Conservation (phyloP, 2,888 invertebrate genomes). For the Eretmocerus hayati region DNA sequence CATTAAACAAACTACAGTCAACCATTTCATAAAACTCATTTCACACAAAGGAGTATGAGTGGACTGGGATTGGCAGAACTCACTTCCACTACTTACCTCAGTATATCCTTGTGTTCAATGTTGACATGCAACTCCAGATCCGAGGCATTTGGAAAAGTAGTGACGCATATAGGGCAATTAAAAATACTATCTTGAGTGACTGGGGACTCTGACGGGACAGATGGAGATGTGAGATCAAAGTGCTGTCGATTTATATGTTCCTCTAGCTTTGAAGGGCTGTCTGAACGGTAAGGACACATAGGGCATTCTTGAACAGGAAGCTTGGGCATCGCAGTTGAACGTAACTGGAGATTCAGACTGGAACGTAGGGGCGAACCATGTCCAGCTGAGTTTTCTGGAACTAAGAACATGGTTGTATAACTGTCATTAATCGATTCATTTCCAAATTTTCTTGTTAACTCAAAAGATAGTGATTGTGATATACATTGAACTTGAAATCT, state of each 20-base stretch:
- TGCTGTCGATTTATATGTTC: conserved; percentile 80
- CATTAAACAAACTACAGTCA: too few species aligned
- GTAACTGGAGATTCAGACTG: conserved; percentile 42
- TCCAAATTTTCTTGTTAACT: too few species aligned
- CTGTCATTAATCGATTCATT: too few species aligned
- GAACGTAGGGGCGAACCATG: conserved; percentile 68
- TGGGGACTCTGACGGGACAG: conserved; percentile 48
- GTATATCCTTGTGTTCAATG: conserved; percentile 74
- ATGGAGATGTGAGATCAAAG: conserved; percentile 74
- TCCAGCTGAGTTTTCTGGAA: conserved; percentile 47
- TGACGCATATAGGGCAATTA: conserved; percentile 73
- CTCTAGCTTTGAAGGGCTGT: conserved; percentile 66
- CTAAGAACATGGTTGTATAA: too few species aligned
- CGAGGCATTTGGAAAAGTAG: conserved; percentile 63
- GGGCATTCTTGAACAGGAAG: conserved; percentile 57
- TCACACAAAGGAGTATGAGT: too few species aligned
- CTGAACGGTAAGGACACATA: conserved; percentile 69
- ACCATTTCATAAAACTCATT: too few species aligned
- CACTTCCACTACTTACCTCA: conserved; percentile 54
- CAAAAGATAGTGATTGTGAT: too few species aligned
- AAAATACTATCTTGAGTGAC: conserved; percentile 45
- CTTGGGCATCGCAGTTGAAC: conserved; percentile 42
- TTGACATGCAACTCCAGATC: conserved; percentile 81
- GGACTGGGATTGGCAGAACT: too few species aligned
- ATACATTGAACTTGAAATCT: too few species aligned